phyloP scores from a whole-genome alignment of 2,113 vertebrate species.

The Castor canadensis region DNA sequence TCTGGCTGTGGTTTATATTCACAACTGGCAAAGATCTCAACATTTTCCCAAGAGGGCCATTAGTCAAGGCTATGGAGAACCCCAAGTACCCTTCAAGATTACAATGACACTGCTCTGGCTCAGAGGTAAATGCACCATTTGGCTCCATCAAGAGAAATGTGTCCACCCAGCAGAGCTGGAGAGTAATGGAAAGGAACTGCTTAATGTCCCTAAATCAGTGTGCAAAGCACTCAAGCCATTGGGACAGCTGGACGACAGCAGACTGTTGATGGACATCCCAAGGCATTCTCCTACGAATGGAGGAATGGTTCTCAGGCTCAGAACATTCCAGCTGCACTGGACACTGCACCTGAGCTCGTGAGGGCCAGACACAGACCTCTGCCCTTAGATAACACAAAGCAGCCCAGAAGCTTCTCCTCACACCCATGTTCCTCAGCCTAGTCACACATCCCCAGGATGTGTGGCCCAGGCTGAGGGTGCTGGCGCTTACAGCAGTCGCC shows the following conservation, averaged over 20 bases:
- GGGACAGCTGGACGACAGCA: background rate
- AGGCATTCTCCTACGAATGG: background rate
- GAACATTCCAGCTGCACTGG: background rate
- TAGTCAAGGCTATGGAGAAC: background rate
- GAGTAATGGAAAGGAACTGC: background rate
- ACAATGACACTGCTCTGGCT: background rate
- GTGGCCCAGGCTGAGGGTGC: background rate
- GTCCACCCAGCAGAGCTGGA: background rate
- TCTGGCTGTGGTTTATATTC: background rate
- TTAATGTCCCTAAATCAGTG: background rate
- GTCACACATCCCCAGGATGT: background rate
- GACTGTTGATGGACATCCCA: background rate
- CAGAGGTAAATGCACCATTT: background rate
- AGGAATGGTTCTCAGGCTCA: background rate
- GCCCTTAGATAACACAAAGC: background rate
- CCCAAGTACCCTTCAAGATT: background rate
- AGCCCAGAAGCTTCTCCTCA: background rate
- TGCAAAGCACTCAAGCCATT: background rate
- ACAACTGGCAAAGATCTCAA: background rate
- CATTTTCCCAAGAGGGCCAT: background rate
- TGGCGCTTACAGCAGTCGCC: background rate
- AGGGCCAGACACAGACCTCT: background rate
- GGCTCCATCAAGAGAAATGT: background rate
- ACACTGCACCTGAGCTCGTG: rapidly evolving
- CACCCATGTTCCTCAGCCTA: background rate